Conservation (phyloP, 2,113 vertebrate species). For the Hypanus sabinus region DNA sequence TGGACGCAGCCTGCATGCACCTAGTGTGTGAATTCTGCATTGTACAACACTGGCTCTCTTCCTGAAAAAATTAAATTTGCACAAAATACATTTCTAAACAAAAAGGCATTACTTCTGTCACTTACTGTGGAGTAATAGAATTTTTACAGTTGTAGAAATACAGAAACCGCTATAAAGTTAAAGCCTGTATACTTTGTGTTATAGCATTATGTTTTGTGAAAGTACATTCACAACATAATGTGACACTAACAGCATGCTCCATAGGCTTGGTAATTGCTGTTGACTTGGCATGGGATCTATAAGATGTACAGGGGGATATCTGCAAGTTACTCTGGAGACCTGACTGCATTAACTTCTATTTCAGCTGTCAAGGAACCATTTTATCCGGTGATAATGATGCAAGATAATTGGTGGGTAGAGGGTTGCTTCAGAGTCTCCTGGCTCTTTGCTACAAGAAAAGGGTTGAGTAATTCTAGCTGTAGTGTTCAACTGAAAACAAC, state of each 20-base stretch:
- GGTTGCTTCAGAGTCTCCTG: background rate
- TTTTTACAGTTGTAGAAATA: background rate
- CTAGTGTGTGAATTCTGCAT: background rate
- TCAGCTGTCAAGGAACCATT: conserved; percentile 13
- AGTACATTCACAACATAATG: background rate
- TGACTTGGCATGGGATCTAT: background rate
- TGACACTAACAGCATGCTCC: background rate
- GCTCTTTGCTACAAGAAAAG: too few relatives aligned
- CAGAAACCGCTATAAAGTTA: background rate
- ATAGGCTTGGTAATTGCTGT: background rate
- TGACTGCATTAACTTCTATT: background rate
- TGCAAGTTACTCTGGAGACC: background rate
- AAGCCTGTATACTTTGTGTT: too few relatives aligned
- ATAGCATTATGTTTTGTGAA: background rate
- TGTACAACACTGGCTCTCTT: background rate
- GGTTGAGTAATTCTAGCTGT: background rate
- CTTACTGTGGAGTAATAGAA: background rate
- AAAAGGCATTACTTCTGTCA: background rate
- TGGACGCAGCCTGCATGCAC: background rate
- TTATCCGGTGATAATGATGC: conserved; percentile 20
- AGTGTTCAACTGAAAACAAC: background rate
- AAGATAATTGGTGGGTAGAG: conserved; percentile 21
- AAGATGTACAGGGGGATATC: background rate
- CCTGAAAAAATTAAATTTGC: background rate
- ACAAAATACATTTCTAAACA: background rate